phyloP scores from a whole-genome alignment of 2,888 invertebrate genomes.

The Lycaena phlaeas region DNA sequence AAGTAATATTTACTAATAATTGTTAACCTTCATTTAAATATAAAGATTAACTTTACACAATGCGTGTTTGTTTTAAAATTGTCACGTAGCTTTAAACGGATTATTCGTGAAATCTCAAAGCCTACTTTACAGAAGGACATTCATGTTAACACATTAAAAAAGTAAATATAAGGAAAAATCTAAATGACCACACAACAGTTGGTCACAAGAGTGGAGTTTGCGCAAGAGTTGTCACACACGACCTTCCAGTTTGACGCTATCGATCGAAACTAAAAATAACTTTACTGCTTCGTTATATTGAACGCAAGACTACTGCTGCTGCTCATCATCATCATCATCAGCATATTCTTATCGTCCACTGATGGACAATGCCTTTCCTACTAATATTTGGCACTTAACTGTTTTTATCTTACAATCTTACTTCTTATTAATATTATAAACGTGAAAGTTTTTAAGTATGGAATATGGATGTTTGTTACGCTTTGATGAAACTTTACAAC shows the following conservation, averaged over 20 bases:
- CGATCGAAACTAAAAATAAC: background rate
- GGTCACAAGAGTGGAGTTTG: conserved; percentile 32
- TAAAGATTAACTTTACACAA: conserved; percentile 8
- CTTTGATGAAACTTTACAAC: too few relatives aligned
- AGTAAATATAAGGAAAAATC: conserved; percentile 48
- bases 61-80: conserved; percentile 15
- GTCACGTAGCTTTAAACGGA: conserved; percentile 14
- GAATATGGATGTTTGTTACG: too few relatives aligned
- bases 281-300: background rate
- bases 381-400: too few relatives aligned
- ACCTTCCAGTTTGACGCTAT: background rate
- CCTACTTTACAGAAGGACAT: conserved; percentile 34
- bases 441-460: too few relatives aligned
- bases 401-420: too few relatives aligned
- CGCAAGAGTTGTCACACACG: conserved; percentile 38
- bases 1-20: background rate
- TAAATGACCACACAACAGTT: conserved; percentile 34
- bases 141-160: conserved; percentile 40
- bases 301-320: too few relatives aligned
- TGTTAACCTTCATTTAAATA: background rate
- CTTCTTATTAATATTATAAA: too few relatives aligned
- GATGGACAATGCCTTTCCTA: too few relatives aligned
- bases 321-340: too few relatives aligned
- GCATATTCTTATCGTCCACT: too few relatives aligned
- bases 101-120: conserved; percentile 18